Evolutionary conservation across 2,797 vertebrate species (phyloP), one percentile per base, ranked within the genome.

Genomic region (Pangasius mekongensis): DNA sequence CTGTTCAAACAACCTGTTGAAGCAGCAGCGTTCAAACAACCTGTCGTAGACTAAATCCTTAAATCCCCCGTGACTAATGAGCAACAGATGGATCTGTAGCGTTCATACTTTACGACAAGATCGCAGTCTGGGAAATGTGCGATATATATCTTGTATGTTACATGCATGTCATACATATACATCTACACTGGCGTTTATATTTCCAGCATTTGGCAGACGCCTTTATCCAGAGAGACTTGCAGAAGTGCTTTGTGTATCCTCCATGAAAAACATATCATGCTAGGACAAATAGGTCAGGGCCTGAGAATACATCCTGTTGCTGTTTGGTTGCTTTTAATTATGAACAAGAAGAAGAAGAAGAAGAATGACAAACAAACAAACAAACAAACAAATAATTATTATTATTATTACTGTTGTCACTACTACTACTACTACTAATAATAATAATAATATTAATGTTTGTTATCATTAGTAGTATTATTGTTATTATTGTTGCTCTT

Each of bases 1-100:
- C 18, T n/a, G n/a, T 60, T 87, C 69, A 87, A 87, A 90, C 88
- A 77, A 87, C 87, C 86, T 89, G 87, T 89, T 89, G 43, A 39
- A 74, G 36, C 52, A 74, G 3, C 67, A 18, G 8, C 22, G 20
- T 58, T 60, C 33, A 74, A 58, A 85, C 84, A 85, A 39, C 84
- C 36, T 64, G 58, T 58, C 54, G 54, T 58, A 30, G 54, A 74
- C 84, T n/a, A 58, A 89, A 83, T 78, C 73, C 84, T 62, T 56
- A 80, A 69, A 86, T 85, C 69, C 69, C 18, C 69, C 3, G 27
- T 76, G 84, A 60, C 69, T 47, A 76, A 74, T 39, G 54, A 60
- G 67, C 84, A 76, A n/a, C 84, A 85, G 69, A 62, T 76, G 84
- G 84, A 56, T 56, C 36, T 60, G 52, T n/a, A 47, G 69, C 5